Conservation (phyloP, 2,797 vertebrate species). For the Hypotaenidia philippensis region DNA sequence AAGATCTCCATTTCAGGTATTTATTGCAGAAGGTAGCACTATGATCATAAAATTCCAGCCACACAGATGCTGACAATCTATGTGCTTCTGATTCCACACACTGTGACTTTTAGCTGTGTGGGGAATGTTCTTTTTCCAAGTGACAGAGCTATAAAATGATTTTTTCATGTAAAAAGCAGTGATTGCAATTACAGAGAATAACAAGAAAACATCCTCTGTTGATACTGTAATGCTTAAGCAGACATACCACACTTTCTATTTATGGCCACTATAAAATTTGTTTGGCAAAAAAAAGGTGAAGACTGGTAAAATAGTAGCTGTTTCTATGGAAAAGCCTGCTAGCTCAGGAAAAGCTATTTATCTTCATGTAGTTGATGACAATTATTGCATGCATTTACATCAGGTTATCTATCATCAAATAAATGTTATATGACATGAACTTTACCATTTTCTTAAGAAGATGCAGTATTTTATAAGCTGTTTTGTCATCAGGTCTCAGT, state of each 20-base stretch:
- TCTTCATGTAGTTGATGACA: background rate
- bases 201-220: slow-evolving; percentile 3
- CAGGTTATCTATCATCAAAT: background rate
- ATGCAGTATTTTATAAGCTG: background rate
- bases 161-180: slow-evolving; percentile 29
- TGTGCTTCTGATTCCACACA: background rate
- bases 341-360: slow-evolving; percentile 23
- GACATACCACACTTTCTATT: slow-evolving; percentile 37
- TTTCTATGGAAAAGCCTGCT: slow-evolving; percentile 39
- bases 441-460: background rate
- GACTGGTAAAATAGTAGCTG: slow-evolving; percentile 26
- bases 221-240: slow-evolving; percentile 36
- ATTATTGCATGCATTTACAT: background rate
- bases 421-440: background rate
- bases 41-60: background rate
- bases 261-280: slow-evolving; percentile 25
- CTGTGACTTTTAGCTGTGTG: background rate
- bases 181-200: slow-evolving; percentile 36
- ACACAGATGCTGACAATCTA: background rate
- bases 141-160: background rate
- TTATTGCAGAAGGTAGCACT: background rate
- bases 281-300: slow-evolving; percentile 21
- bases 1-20: background rate
- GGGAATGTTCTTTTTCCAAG: background rate
- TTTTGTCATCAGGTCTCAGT: background rate